Base-by-base conservation (phyloP, 2,113 vertebrate genomes). In the Salvelinus namaycush region DNA sequence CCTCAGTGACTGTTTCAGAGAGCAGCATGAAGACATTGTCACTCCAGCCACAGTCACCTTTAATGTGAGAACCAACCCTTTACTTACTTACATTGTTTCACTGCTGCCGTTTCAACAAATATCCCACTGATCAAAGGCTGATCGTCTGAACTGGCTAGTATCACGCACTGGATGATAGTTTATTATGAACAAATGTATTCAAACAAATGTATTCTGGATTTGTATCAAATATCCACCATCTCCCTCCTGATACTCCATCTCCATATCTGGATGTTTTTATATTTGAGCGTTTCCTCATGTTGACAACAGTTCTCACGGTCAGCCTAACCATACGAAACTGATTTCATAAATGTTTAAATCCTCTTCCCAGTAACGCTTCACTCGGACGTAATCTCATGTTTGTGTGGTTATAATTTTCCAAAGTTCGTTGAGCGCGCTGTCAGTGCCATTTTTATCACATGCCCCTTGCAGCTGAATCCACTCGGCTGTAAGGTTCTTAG, bases 1-100 rank as follows among this genome's bases (percentile, higher is more conserved):
- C 4, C 97, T 97, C 77, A 93, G 94, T 0, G 94, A 96, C 62
- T 92, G 94, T 88, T 93, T 94, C 72, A 84, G 94, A 83, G 95
- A 96, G 44, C 92, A 92, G 0, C 93, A 90, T 24, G 79, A 81
- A 68, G 94, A 92, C 85, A 90, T 78, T 4, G 20, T 89, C 89
- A 51, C 91, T 84, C 49, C 75, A 76, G 89, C 88, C 48, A 86
- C 92, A 0, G 91, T 91, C 6, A 88, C 90, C 0, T 96, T 97
- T 80, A 94, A 95, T 75, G 97, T 97, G 93, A 96, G 97, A 74
- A 1, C 70, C 44, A 24, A 70, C 9, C 60, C 72, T 48, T 76
- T 26, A 29, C 14, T 26, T 20, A 75, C 29, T 68, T 7, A 1
- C 48, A 29, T 78, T 27, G 65, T 0, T 0, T 6, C 73, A 60